phyloP scores from a whole-genome alignment of 2,113 vertebrate species.

The Bambusicola thoracicus region DNA sequence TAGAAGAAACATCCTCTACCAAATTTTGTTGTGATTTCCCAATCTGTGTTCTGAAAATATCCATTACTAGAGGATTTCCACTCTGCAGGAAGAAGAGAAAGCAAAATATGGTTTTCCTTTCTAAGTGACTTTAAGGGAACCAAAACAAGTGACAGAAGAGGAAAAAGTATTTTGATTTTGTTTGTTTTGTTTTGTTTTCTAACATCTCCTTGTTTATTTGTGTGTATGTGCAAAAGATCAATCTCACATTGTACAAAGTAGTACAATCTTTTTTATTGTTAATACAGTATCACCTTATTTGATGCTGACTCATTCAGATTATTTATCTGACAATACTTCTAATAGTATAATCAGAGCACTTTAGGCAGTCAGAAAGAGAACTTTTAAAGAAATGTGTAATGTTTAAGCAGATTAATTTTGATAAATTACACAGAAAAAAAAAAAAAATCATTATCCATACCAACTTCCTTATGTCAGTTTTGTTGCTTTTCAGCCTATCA shows the following conservation, averaged over 20 bases:
- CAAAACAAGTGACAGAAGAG: background rate
- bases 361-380: slow-evolving; percentile 34
- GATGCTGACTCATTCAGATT: background rate
- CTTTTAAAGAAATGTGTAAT: slow-evolving; percentile 54
- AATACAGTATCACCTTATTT: background rate
- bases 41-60: background rate
- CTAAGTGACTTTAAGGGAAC: background rate
- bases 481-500: background rate
- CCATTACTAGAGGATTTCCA: background rate
- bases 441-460: slow-evolving; percentile 21
- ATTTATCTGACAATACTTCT: slow-evolving; percentile 32
- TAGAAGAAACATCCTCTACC: slow-evolving; percentile 49
- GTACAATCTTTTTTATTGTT: background rate
- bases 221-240: background rate
- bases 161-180: background rate
- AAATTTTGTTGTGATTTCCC: slow-evolving; percentile 39
- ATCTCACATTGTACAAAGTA: background rate
- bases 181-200: background rate
- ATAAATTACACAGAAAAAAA: slow-evolving; percentile 42
- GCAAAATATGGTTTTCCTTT: background rate
- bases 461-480: background rate
- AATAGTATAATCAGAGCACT: slow-evolving; percentile 22
- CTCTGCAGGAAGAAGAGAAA: background rate
- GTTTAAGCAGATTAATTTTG: slow-evolving; percentile 16
- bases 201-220: background rate